Conservation (phyloP, 2,113 vertebrate genomes). For the Gobius niger region DNA sequence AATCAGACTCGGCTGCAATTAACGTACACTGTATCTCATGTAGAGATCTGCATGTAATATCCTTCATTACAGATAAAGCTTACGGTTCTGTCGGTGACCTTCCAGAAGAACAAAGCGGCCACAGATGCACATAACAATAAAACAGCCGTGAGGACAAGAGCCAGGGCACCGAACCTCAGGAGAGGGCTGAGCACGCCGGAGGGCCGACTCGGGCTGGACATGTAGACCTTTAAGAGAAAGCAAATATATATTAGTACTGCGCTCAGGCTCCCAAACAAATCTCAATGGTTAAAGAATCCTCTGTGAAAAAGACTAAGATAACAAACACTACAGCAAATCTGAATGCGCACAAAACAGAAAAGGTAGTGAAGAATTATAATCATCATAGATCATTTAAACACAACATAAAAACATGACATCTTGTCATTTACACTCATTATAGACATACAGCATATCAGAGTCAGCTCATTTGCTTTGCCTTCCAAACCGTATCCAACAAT, state of each 20-base stretch:
- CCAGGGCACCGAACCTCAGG: slow-evolving; percentile 81
- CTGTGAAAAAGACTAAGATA: background rate
- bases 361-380: background rate
- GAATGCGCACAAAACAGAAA: background rate
- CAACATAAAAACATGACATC: no score
- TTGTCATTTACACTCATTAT: no score
- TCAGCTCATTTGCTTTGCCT: no score
- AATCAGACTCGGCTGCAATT: slow-evolving; percentile 13
- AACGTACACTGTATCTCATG: slow-evolving; percentile 13
- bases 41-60: background rate
- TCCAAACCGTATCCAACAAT: no score
- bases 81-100: slow-evolving; percentile 83
- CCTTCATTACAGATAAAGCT: slow-evolving; percentile 4
- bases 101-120: slow-evolving; percentile 90
- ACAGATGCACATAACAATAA: slow-evolving; percentile 86
- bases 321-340: background rate
- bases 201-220: slow-evolving; percentile 54
- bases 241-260: background rate
- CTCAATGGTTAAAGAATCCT: no score
- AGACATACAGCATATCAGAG: no score
- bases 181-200: slow-evolving; percentile 71
- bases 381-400: no score
- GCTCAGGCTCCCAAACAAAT: no score
- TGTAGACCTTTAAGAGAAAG: slow-evolving; percentile 70
- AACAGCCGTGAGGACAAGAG: slow-evolving; percentile 80